These are phyloP conservation scores for Centropus bengalensis DNA, from an alignment of 2,113 vertebrate genomes.

Conservation along the genomic window DNA sequence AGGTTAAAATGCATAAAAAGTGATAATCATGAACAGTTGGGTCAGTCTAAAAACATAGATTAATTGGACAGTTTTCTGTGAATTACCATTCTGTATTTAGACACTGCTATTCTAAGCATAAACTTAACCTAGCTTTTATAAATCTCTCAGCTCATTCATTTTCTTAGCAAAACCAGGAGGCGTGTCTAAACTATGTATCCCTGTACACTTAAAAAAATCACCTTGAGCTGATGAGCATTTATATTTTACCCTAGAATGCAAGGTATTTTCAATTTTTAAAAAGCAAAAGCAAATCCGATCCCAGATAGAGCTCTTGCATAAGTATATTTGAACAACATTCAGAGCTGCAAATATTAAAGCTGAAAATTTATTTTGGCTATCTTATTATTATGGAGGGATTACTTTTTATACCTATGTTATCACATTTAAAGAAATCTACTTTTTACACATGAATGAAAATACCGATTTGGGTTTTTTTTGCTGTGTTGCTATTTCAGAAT, in stretches of 20 bases:
- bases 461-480: neutral
- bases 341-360: neutral
- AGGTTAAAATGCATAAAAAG: neutral
- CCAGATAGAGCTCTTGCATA: neutral
- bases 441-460: neutral
- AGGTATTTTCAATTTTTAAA: neutral
- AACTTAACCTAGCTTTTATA: neutral
- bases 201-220: neutral
- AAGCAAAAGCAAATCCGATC: neutral
- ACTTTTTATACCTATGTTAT: neutral
- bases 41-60: accelerated
- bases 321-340: neutral
- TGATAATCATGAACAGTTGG: accelerated
- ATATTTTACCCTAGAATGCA: neutral
- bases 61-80: neutral
- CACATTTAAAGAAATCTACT: neutral
- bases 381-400: neutral
- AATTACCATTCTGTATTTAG: neutral
- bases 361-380: neutral
- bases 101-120: neutral
- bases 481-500: neutral
- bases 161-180: neutral
- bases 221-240: neutral
- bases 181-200: neutral
- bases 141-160: neutral